phyloP scores from a whole-genome alignment of 1,140 invertebrate genomes.

The Diuraphis noxia region DNA sequence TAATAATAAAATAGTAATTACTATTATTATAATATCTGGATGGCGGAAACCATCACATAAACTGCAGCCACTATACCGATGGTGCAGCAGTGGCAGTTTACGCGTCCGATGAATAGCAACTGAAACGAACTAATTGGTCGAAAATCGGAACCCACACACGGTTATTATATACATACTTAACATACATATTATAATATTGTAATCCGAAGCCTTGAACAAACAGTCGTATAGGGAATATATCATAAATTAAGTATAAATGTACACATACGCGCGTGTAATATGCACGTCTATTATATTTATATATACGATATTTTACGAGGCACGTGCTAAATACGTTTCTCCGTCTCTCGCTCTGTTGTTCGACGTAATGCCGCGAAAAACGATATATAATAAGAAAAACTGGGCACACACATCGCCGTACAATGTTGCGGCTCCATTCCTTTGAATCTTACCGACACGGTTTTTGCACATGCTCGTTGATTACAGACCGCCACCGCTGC shows the following conservation, averaged over 20 bases:
- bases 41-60: background rate
- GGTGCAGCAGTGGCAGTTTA: background rate
- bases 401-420: background rate
- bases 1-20: no score
- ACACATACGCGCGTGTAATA: background rate
- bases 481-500: constrained; percentile 20
- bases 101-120: background rate
- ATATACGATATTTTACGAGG: background rate
- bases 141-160: background rate
- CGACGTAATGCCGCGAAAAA: constrained; percentile 17
- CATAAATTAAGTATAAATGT: background rate
- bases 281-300: background rate
- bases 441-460: constrained; percentile 18
- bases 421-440: background rate
- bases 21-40: background rate
- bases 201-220: constrained; percentile 1
- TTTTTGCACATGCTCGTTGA: constrained; percentile 45
- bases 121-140: background rate
- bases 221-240: background rate
- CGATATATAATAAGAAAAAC: constrained; percentile 19
- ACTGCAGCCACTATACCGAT: background rate
- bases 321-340: background rate
- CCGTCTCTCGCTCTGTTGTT: background rate
- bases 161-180: background rate
- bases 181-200: no score